phyloP scores from a whole-genome alignment of 2,113 vertebrate genomes.

The Hymenochirus boettgeri region DNA sequence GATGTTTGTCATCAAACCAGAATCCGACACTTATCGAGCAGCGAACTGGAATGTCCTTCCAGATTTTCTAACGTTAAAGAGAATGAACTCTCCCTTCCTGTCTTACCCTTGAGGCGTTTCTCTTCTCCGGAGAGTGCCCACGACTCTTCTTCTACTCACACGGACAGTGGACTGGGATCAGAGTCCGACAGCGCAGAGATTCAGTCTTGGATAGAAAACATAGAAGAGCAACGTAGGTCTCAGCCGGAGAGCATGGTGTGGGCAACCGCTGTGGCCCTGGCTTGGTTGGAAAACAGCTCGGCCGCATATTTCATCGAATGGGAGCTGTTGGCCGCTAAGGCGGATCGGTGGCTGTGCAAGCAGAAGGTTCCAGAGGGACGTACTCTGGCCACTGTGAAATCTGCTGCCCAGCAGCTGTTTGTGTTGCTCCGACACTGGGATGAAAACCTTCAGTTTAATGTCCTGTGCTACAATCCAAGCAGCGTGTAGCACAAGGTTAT shows the following conservation, averaged over 20 bases:
- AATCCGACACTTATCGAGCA: constrained; percentile 38
- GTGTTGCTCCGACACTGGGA: constrained; percentile 95
- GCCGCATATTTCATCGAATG: constrained; percentile 88
- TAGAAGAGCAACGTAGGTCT: constrained; percentile 43
- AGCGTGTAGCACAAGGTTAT: constrained; percentile 58
- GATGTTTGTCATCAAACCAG: accelerated
- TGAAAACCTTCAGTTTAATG: constrained; percentile 88
- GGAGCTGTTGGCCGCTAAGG: constrained; percentile 91
- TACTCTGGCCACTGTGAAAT: constrained; percentile 68
- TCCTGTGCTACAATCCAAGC: constrained; percentile 93
- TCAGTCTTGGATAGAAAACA: constrained; percentile 18
- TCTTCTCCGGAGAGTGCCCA: constrained; percentile 44
- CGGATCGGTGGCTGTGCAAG: constrained; percentile 76
- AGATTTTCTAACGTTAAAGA: constrained; percentile 38
- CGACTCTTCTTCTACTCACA: neutral
- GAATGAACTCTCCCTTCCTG: constrained; percentile 36
- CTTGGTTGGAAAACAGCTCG: constrained; percentile 93
- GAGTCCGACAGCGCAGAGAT: neutral
- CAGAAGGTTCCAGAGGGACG: constrained; percentile 77
- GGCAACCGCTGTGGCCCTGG: constrained; percentile 87
- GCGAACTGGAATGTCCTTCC: constrained; percentile 35
- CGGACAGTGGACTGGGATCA: constrained; percentile 31
- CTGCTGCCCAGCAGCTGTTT: constrained; percentile 88
- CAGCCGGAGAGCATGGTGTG: constrained; percentile 79
- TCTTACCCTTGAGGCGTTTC: constrained; percentile 46